Evolutionary conservation across 2,888 invertebrate genomes (phyloP), one percentile per base, ranked within the genome.

Genomic region (Lottia gigantea): DNA sequence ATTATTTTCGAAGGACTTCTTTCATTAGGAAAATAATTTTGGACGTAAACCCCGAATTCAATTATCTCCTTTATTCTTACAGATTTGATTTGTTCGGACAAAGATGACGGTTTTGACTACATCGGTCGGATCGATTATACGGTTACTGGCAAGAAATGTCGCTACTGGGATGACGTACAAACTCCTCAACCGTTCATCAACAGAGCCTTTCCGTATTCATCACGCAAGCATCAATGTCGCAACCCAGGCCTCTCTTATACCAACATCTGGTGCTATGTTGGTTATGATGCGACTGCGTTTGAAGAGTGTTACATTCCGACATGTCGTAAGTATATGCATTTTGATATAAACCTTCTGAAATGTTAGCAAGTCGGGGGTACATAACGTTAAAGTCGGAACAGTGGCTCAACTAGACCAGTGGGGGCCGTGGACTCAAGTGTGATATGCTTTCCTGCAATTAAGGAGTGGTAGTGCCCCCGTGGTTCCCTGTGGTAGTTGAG

Each of bases 51-150:
- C n/a, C n/a, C n/a, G n/a, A n/a, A n/a, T n/a, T n/a, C n/a, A n/a
- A n/a, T n/a, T n/a, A n/a, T n/a, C n/a, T n/a, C n/a, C n/a, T n/a
- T n/a, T n/a, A 55, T 55, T 12, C 15, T 55, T 55, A 23, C 55
- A 55, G 55, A 23, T 14, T 12, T 12, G 11, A 55, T 55, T 55
- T 55, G 55, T 23, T 55, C 55, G 11, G 23, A 55, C 14, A 55
- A 55, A 23, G 55, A 55, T 55, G 55, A 55, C 14, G 55, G 55
- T 14, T 55, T 55, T 23, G 55, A 55, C 23, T 55, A 55, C 23
- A 19, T 55, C 3, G 55, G 55, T 2, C 19, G 23, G 23, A 55
- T 55, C 19, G 14, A 14, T 23, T 23, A 19, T 23, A 55, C 55
- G 0, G 19, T 11, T 12, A 23, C 19, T 11, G 55, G 55, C 14